Evolutionary conservation across 2,113 vertebrate species (phyloP).

Genomic region (Procavia capensis): DNA sequence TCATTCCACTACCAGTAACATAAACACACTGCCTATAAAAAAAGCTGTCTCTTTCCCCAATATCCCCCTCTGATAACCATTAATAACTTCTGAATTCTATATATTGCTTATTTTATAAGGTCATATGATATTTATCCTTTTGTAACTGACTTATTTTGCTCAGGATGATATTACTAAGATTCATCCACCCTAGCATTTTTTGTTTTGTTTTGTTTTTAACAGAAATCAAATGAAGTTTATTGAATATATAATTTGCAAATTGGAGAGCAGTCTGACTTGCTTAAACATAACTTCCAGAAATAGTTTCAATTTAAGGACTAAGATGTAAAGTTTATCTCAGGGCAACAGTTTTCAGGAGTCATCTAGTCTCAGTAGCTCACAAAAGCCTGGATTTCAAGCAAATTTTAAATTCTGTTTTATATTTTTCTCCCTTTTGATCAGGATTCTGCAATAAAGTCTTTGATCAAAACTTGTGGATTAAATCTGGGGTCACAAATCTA

Average conservation of each 20-base stretch:
- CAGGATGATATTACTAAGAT: not conserved
- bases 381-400: not conserved
- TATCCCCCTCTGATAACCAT: not conserved
- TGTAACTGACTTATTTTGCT: not conserved
- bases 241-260: not conserved
- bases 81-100: not conserved
- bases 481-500: constrained; percentile 82
- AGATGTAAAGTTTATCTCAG: not conserved
- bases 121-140: not conserved
- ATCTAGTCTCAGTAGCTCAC: not conserved
- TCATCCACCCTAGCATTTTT: not conserved
- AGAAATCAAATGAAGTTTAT: not conserved
- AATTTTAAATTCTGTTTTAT: not conserved
- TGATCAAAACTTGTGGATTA: constrained; percentile 78
- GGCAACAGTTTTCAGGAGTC: not conserved
- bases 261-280: not conserved
- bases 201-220: not conserved
- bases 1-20: not conserved
- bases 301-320: not conserved
- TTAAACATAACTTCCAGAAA: not conserved
- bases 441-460: not conserved
- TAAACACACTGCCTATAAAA: not conserved
- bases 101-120: not conserved
- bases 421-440: not conserved
- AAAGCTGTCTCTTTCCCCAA: not conserved